Conservation (phyloP, 2,888 invertebrate species). For the Magallana nippona region DNA sequence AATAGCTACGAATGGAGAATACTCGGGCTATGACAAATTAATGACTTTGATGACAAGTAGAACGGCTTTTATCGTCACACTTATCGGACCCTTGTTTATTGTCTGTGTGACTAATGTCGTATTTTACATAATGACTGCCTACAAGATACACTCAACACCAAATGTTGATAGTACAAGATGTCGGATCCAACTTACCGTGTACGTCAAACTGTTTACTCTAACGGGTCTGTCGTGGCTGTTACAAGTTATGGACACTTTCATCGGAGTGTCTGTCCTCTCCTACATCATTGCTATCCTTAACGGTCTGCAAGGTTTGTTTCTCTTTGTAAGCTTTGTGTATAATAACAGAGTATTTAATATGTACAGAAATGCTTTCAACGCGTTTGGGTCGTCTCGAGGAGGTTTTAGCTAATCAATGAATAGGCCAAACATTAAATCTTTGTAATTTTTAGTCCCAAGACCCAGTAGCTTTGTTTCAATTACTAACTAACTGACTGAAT, state of each 20-base stretch:
- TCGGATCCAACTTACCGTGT: conserved; percentile 57
- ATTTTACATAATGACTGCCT: conserved; percentile 58
- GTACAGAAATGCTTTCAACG: conserved; percentile 4
- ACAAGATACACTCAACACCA: conserved; percentile 53
- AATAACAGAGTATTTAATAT: conserved; percentile 59
- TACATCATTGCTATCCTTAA: conserved; percentile 61
- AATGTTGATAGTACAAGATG: conserved; percentile 47
- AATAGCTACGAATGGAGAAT: conserved; percentile 37
- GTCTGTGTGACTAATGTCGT: conserved; percentile 58
- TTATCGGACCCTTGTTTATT: conserved; percentile 59
- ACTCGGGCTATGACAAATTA: conserved; percentile 54
- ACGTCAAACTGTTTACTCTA: conserved; percentile 63
- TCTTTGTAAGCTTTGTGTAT: conserved; percentile 62
- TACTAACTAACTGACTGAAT: no score
- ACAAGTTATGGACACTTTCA: conserved; percentile 63
- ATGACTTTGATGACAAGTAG: conserved; percentile 53
- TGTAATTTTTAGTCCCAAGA: no score
- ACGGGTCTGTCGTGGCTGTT: conserved; percentile 67
- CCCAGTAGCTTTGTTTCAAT: no score
- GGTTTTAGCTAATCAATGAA: no score
- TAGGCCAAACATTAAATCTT: no score
- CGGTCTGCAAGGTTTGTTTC: conserved; percentile 64
- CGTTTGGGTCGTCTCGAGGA: no score
- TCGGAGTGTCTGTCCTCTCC: conserved; percentile 57
- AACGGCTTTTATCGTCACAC: conserved; percentile 51